Evolutionary conservation across 2,888 invertebrate genomes (phyloP).

Genomic region (Nebria brevicollis): DNA sequence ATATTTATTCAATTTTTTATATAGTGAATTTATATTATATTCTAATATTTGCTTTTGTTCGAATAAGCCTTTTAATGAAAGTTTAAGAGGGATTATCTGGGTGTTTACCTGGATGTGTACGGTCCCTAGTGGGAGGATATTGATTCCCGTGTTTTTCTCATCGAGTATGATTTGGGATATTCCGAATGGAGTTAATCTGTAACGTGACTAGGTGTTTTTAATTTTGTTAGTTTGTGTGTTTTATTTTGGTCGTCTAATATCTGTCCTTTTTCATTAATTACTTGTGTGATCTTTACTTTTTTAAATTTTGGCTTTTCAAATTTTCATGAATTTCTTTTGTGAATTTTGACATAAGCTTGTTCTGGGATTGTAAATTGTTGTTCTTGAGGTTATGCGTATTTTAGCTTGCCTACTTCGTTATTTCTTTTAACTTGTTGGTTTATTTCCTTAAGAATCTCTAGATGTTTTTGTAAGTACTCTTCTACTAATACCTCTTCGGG

Average conservation of each 20-base stretch:
- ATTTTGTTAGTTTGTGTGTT: conserved; percentile 7
- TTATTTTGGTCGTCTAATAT: conserved; percentile 3
- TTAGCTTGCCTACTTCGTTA: conserved; percentile 6
- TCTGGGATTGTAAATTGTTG: background rate
- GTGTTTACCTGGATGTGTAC: conserved; percentile 21
- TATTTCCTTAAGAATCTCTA: conserved; percentile 7
- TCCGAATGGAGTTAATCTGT: conserved; percentile 10
- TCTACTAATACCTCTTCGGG: conserved; percentile 11
- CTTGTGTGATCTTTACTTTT: background rate
- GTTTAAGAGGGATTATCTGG: conserved; percentile 21
- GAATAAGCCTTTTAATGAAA: background rate
- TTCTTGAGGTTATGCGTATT: background rate
- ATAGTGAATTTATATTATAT: background rate
- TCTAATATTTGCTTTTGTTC: conserved; percentile 16
- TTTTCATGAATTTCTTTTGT: conserved; percentile 11
- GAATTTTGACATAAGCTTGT: conserved; percentile 7
- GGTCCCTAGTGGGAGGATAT: background rate
- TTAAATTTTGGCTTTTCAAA: conserved; percentile 3
- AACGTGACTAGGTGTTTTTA: background rate
- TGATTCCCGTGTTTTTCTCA: background rate
- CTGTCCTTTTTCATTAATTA: background rate
- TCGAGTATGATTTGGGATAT: conserved; percentile 2
- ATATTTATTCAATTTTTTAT: background rate
- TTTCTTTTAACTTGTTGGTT: conserved; percentile 4
- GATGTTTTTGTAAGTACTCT: conserved; percentile 13